phyloP scores from a whole-genome alignment of 2,113 vertebrate genomes.

The Microtus montanus region DNA sequence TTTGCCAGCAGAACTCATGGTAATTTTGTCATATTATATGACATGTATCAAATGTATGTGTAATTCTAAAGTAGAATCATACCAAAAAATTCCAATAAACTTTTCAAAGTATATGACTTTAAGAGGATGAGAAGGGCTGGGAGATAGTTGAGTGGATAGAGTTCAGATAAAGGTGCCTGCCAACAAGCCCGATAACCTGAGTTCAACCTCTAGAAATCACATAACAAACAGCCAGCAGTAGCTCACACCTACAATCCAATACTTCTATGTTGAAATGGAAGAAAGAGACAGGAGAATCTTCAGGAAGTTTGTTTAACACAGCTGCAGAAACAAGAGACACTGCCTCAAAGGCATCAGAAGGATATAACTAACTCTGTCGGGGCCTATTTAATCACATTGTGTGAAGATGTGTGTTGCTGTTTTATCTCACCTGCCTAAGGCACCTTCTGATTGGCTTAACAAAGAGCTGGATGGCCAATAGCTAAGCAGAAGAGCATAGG shows the following conservation, averaged over 20 bases:
- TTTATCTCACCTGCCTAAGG: neutral
- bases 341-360: neutral
- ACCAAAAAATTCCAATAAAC: neutral
- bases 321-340: neutral
- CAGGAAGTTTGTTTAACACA: neutral
- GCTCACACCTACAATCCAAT: no score
- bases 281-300: neutral
- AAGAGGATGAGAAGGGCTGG: neutral
- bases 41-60: neutral
- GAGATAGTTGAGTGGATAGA: neutral
- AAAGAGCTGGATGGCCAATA: neutral
- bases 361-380: neutral
- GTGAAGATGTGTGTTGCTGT: neutral
- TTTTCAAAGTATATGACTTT: neutral
- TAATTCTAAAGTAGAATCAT: slow-evolving; percentile 30
- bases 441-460: neutral
- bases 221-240: neutral
- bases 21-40: neutral
- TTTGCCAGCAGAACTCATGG: slow-evolving; percentile 34
- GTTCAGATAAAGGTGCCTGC: no score
- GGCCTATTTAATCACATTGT: neutral
- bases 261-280: neutral
- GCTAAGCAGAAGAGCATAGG: neutral
- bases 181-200: neutral
- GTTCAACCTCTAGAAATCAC: neutral